Evolutionary conservation across 1,140 invertebrate species (phyloP), one percentile per base, ranked within the genome.

Genomic region (Apis laboriosa): DNA sequence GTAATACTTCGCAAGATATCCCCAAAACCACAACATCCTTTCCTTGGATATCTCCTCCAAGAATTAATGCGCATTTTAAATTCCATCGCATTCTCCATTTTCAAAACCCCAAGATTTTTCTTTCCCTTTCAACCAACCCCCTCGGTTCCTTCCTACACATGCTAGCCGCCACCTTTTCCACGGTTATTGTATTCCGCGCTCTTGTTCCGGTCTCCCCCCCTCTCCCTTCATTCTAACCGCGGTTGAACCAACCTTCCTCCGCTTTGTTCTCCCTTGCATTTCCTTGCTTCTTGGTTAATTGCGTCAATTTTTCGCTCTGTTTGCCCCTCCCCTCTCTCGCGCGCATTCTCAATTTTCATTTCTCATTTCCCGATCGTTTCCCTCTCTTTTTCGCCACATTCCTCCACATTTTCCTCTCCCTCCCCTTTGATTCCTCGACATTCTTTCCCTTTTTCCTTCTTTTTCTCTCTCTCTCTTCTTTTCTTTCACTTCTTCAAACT

Each of bases 271-370:
- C 70, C 55, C 17, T 28, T n/a, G 21, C 24, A 60, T 55, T 75
- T 49, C 61, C 72, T 74, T 74, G 72, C 56, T 13, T 28, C 58
- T 63, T 49, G 28, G 13, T 49, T 63, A 75, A 75, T 75, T 75
- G 58, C 72, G 58, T 49, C 28, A 75, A 75, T 75, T 75, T 75
- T 55, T 53, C 70, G 70, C 70, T 72, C 70, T 72, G 70, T 55
- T 75, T 75, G 34, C 55, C 72, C 72, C 58, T 74, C 34, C 19
- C 43, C 72, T 13, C 66, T 43, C 21, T 74, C 56, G 9, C 56
- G 15, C 72, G 28, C 28, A 58, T 60, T 74, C 34, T 49, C 72
- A 61, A 75, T 63, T 75, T 61, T 60, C 34, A 60, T 66, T 71
- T 68, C 53, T 77, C 58, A 74, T 68, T 53, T 71, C 72, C 76